Conservation (phyloP, 2,888 invertebrate genomes). For the Alitta virens region DNA sequence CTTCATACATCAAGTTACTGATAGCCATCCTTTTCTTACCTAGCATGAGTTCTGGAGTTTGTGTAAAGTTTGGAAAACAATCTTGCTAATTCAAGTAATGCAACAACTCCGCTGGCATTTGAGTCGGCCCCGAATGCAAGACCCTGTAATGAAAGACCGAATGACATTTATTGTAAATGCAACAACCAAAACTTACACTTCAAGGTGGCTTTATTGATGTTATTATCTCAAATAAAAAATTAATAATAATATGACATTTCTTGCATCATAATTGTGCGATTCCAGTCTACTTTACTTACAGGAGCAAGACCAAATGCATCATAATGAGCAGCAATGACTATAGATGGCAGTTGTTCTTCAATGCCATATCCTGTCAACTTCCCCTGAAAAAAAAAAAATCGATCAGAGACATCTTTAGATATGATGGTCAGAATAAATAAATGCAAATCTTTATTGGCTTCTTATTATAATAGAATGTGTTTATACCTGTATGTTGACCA, state of each 20-base stretch:
- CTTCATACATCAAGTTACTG: neutral
- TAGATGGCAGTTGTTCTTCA: slow-evolving; percentile 75
- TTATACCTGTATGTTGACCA: slow-evolving; percentile 68
- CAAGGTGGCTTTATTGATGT: too few relatives aligned
- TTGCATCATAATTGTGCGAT: too few relatives aligned
- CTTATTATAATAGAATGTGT: neutral
- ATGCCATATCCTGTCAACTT: slow-evolving; percentile 67
- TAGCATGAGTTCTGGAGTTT: slow-evolving; percentile 65
- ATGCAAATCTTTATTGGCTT: neutral
- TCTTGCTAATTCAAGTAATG: slow-evolving; percentile 81
- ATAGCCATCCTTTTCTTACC: slow-evolving; percentile 36
- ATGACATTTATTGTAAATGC: too few relatives aligned
- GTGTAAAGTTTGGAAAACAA: slow-evolving; percentile 84
- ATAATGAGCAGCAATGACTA: slow-evolving; percentile 89
- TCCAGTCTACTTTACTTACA: too few relatives aligned
- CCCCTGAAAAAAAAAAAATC: slow-evolving; percentile 42
- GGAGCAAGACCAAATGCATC: slow-evolving; percentile 88
- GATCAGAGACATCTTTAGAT: neutral
- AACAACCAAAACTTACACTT: too few relatives aligned
- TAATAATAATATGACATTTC: too few relatives aligned
- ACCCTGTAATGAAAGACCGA: slow-evolving; percentile 37
- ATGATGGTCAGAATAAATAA: neutral
- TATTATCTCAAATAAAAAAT: too few relatives aligned
- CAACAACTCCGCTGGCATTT: slow-evolving; percentile 86
- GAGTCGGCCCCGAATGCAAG: slow-evolving; percentile 86